Percentiles rank a stretch among this genome's conserved stretches.
Conservation (phyloP, 2,797 vertebrate species). For the Syndactyla subalaris region DNA sequence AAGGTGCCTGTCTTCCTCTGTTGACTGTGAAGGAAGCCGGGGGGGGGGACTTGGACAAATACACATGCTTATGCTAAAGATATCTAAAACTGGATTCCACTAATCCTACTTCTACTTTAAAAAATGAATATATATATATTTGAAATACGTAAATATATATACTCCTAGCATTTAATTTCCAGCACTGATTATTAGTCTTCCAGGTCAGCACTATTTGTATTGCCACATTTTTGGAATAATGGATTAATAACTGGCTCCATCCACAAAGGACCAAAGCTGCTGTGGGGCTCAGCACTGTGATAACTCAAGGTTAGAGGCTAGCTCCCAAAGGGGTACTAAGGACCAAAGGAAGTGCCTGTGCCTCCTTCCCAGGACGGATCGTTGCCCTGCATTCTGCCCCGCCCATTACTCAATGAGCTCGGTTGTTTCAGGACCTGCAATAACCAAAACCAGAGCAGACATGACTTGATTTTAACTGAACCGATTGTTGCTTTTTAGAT, state of each 20-base stretch:
- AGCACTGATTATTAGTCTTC: not conserved
- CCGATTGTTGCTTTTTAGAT: not conserved
- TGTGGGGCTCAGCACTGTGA: not conserved
- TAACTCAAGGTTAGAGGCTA: not conserved
- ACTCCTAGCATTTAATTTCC: not conserved
- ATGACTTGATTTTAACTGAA: conserved; percentile 23
- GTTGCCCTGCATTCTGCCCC: not conserved
- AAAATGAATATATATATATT: not conserved
- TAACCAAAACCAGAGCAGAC: conserved; percentile 75
- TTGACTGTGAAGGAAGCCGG: not conserved
- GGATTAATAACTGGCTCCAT: not conserved
- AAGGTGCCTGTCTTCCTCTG: not conserved
- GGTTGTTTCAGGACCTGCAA: conserved; percentile 80
- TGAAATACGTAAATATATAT: not conserved
- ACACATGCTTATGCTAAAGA: not conserved
- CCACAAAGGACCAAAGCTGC: not conserved
- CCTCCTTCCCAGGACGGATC: not conserved
- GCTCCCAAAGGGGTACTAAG: not conserved
- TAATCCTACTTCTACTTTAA: not conserved
- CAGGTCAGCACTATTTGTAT: not conserved
- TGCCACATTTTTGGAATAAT: not conserved
- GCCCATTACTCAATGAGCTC: conserved; percentile 78
- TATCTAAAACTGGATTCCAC: not conserved
- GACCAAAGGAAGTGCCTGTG: not conserved
- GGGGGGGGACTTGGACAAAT: not conserved